A percentile compares a stretch with the other conserved stretches of the same genome.
Evolutionary conservation across 2,888 invertebrate genomes (phyloP).

Genomic region (Eristalis arbustorum): DNA sequence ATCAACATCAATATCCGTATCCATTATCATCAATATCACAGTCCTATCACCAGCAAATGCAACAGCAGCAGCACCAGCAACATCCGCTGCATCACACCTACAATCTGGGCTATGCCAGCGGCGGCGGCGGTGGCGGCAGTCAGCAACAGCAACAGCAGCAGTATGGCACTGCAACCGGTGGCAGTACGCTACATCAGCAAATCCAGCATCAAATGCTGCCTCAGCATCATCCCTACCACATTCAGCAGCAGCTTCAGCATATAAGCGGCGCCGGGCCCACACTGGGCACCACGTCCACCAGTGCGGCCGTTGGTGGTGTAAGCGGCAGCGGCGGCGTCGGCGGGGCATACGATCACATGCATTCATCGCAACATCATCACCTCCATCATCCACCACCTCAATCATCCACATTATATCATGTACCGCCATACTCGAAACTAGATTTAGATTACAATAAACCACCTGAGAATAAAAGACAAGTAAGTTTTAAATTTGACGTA

Average conservation of each 20-base stretch:
- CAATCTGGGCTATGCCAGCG: constrained; percentile 32
- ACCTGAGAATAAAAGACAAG: constrained; percentile 81
- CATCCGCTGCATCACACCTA: constrained; percentile 64
- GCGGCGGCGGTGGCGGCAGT: constrained; percentile 9
- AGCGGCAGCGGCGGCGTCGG: constrained; percentile 48
- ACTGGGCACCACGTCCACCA: constrained; percentile 75
- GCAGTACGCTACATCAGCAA: constrained; percentile 57
- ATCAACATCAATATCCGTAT: constrained; percentile 67
- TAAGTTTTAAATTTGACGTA: constrained; percentile 82
- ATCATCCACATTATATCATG: constrained; percentile 72
- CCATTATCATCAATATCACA: constrained; percentile 68
- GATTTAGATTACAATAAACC: constrained; percentile 81
- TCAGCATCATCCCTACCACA: constrained; percentile 78
- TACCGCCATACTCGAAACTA: constrained; percentile 80
- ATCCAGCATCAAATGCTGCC: constrained; percentile 75
- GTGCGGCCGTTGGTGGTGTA: constrained; percentile 75
- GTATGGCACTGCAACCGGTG: constrained; percentile 72
- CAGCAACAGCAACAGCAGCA: constrained; percentile 20
- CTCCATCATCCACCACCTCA: constrained; percentile 72
- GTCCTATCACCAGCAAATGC: constrained; percentile 72
- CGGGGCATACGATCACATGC: constrained; percentile 73
- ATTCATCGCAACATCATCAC: constrained; percentile 73
- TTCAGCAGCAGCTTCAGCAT: constrained; percentile 79
- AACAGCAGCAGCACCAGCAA: constrained; percentile 72
- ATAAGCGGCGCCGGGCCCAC: constrained; percentile 76